Evolutionary conservation across 37 sponge, comb jelly and placozoan species (phyloP).

Genomic region (Crambe crambe): DNA sequence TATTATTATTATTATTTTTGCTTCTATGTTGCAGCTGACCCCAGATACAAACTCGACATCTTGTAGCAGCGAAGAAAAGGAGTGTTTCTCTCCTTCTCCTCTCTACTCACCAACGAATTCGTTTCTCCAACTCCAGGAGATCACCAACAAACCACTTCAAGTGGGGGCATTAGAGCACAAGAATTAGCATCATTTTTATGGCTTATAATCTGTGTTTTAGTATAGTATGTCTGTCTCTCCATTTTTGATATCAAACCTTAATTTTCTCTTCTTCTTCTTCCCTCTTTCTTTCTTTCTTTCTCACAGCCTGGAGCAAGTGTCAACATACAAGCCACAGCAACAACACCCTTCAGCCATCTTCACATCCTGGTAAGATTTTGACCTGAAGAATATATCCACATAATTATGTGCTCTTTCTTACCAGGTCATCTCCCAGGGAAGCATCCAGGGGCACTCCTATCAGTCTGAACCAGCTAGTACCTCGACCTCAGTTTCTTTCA

Average conservation of each 20-base stretch:
- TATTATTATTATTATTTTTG: too few species aligned
- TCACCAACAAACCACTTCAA: neutral
- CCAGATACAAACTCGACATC: too few species aligned
- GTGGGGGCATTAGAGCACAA: neutral
- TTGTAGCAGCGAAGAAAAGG: conserved; percentile 13
- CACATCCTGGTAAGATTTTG: conserved; percentile 36
- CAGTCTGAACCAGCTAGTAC: neutral
- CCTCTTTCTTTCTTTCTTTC: neutral
- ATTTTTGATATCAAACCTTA: neutral
- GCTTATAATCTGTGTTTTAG: too few species aligned
- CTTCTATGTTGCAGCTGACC: too few species aligned
- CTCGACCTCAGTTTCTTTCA: neutral
- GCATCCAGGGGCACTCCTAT: conserved; percentile 19
- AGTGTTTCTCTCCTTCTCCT: conserved; percentile 54
- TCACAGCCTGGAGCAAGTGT: conserved; percentile 8
- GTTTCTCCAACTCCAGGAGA: conserved; percentile 32
- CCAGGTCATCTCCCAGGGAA: conserved; percentile 21
- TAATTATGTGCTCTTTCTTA: neutral
- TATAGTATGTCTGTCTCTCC: too few species aligned
- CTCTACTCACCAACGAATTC: conserved; percentile 48
- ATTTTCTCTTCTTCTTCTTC: neutral
- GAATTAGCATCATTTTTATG: neutral
- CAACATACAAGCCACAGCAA: conserved; percentile 3
- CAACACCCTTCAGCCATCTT: neutral
- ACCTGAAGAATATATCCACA: neutral